Conservation (phyloP, 2,113 vertebrate genomes). For the human (Homo sapiens) region DNA sequence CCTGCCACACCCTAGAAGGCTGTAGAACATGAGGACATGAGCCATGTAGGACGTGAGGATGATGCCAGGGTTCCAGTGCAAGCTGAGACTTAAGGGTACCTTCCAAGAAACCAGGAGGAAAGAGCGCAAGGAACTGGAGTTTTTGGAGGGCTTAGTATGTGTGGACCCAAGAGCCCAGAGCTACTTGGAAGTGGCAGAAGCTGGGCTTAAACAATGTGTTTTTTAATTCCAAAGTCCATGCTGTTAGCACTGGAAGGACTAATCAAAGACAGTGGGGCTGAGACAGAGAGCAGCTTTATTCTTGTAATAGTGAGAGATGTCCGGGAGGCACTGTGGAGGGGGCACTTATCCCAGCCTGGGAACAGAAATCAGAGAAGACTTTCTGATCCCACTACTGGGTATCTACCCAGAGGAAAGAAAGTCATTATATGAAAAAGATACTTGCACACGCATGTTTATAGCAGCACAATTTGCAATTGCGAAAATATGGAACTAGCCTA, state of each 20-base stretch:
- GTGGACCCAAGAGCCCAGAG: background rate
- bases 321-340: background rate
- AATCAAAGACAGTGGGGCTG: background rate
- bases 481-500: too few relatives aligned
- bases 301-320: background rate
- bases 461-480: too few relatives aligned
- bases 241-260: background rate
- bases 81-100: background rate
- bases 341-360: background rate
- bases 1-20: background rate
- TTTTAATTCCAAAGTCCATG: background rate
- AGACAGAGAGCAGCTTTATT: background rate
- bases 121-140: background rate
- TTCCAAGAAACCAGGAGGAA: background rate
- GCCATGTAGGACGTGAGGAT: background rate
- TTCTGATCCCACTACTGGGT: background rate
- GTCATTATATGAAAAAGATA: too few relatives aligned
- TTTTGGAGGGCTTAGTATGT: background rate
- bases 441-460: too few relatives aligned
- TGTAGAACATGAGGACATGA: background rate
- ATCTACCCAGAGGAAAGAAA: too few relatives aligned
- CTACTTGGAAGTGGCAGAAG: background rate
- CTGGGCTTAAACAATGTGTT: background rate
- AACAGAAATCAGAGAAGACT: background rate
- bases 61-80: background rate